These are phyloP conservation scores for Chrysaora quinquecirrha DNA, from an alignment of 30 jellyfish, hydroid and myxozoan species.

Conservation along the genomic window DNA sequence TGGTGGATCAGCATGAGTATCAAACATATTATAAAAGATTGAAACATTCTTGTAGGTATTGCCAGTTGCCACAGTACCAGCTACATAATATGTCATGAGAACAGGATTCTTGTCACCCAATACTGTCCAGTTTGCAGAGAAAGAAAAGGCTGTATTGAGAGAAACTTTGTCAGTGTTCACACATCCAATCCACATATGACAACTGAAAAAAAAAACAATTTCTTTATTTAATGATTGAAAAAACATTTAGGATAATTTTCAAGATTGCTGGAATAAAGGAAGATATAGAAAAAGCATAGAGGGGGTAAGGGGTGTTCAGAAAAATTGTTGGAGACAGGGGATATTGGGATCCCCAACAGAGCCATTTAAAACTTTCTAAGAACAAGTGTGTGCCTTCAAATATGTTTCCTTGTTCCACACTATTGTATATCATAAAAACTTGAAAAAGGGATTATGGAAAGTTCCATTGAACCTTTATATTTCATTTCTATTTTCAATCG, in stretches of 20 bases:
- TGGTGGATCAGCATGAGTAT: background rate
- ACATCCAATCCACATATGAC: background rate
- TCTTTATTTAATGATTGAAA: background rate
- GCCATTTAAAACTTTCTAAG: too few relatives aligned
- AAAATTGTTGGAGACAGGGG: too few relatives aligned
- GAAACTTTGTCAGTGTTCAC: slow-evolving; percentile 3
- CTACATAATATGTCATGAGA: background rate
- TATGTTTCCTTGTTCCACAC: too few relatives aligned
- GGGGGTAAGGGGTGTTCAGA: too few relatives aligned
- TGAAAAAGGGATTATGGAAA: too few relatives aligned
- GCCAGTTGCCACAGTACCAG: background rate
- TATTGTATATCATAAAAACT: too few relatives aligned
- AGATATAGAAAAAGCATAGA: too few relatives aligned
- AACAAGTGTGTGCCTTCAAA: background rate
- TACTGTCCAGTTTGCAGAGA: background rate
- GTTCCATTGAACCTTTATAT: too few relatives aligned
- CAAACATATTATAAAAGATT: background rate
- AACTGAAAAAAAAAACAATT: background rate
- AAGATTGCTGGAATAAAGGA: too few relatives aligned
- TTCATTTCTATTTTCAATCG: too few relatives aligned
- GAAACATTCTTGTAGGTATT: background rate
- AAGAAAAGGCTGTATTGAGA: background rate
- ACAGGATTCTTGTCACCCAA: background rate
- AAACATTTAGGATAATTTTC: background rate
- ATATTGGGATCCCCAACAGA: too few relatives aligned